phyloP scores from a whole-genome alignment of 2,888 invertebrate species.

The Adela reaumurella region DNA sequence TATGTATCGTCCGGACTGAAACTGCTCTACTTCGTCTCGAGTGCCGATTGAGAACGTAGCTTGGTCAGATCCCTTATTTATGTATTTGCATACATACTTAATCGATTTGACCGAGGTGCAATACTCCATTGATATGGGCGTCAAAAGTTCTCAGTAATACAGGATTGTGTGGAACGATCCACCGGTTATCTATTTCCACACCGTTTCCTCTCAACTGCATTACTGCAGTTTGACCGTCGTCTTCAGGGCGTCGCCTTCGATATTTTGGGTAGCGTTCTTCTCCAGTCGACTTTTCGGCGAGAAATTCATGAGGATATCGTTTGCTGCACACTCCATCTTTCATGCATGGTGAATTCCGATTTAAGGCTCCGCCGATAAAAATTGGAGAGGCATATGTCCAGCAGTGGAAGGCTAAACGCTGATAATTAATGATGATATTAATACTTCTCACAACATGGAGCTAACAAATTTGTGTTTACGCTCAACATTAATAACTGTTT shows the following conservation, averaged over 20 bases:
- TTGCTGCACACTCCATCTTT: constrained; percentile 17
- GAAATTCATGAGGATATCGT: constrained; percentile 15
- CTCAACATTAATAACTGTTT: no score
- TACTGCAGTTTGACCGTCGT: neutral
- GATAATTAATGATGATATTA: no score
- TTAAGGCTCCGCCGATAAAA: constrained; percentile 6
- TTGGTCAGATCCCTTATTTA: neutral
- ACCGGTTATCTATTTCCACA: constrained; percentile 3
- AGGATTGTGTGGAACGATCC: constrained; percentile 4
- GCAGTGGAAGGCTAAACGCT: no score
- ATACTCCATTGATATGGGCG: neutral
- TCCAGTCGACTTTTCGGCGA: constrained; percentile 16
- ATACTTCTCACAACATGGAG: no score
- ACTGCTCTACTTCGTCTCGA: neutral
- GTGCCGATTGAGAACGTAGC: neutral
- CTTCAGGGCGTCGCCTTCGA: constrained; percentile 1
- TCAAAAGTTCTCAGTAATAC: constrained; percentile 6
- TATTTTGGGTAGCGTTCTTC: constrained; percentile 16
- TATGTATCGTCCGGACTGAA: constrained; percentile 3
- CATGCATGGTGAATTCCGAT: constrained; percentile 7
- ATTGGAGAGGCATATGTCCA: no score
- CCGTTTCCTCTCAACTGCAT: neutral
- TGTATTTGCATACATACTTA: neutral
- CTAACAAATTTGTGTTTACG: no score
- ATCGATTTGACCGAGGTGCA: neutral